Evolutionary conservation across 2,113 vertebrate species (phyloP), one percentile per base, ranked within the genome.

Genomic region (Platanista minor): DNA sequence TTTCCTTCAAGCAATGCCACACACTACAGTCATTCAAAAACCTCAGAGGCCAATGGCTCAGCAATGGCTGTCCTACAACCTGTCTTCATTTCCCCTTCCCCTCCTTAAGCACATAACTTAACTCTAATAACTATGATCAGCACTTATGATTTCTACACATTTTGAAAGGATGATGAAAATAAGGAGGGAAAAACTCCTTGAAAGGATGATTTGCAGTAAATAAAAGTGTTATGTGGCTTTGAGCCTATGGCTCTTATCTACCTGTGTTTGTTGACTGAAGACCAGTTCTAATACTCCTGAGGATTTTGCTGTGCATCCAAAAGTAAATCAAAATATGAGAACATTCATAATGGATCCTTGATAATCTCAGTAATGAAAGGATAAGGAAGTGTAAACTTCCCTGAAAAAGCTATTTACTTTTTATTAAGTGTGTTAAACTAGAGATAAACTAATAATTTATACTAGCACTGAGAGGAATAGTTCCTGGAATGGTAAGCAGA

Each of bases 1-100:
- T 91, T 92, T 95, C 62, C 78, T 91, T 94, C 61, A 91, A 93
- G 89, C 89, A 91, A 83, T 91, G 72, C 57, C 88, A 81, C 43
- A 71, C 8, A 67, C 23, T 62, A 74, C 7, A 93, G 67, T 93
- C 66, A 57, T 49, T 93, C 66, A 80, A 69, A 96, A 93, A 33
- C 77, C 62, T 96, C 72, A 89, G 71, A 96, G 86, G 88, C 39
- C n/a, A 87, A 12, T 39, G 33, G 46, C n/a, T 94, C 64, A 67
- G 71, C 46, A 85, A 18, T 23, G 20, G 27, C 5, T 46, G 6
- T 80, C 1, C 0, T 43, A 14, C 11, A 90, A 36, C 6, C 10
- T 31, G 14, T 20, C 9, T 59, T 59, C 3, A 20, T 74, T 91
- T 77, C 18, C 1, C 8, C 15, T 72, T 11, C 14, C 36, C 5